Evolutionary conservation across 2,113 vertebrate species (phyloP), one percentile per base, ranked within the genome.

Genomic region (Otus sunia): DNA sequence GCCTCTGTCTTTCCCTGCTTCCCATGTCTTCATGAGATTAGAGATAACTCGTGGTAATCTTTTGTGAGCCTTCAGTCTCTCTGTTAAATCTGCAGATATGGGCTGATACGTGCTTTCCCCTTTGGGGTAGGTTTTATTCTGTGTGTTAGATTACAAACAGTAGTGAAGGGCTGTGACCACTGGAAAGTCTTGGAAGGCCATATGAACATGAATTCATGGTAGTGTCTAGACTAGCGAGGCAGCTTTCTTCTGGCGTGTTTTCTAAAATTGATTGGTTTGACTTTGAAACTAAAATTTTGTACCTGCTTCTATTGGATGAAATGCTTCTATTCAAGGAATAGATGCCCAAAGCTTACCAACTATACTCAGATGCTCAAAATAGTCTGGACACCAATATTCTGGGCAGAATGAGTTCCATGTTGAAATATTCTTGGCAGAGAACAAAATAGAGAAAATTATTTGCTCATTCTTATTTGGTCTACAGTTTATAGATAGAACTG

Each of bases 341-440:
- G 43, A 59, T 75, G 47, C 13, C 15, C 21, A 83, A 83, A 83
- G 12, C 47, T 77, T 92, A 80, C 32, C 86, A 80, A 8, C 94
- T 90, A 86, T 79, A 88, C 7, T 83, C 41, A 80, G 39, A 80
- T 59, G 30, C 52, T 75, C 43, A 90, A 87, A 93, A 75, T 76
- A 94, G 79, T 80, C 68, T 84, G 59, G 79, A 88, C 41, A 59
- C 41, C 20, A 34, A 76, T 84, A 88, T 76, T 67, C 30, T 77
- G 59, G 50, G 86, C 75, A 96, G 72, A 92, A 92, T 86, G 63
- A 90, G 62, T 90, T 97, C 58, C 74, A 83, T 1, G 4, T 4
- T 76, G 86, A 93, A 86, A n/a, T 62, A 95, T 74, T 93, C 12
- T 49, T 88, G 72, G 29, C 90, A 90, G 64, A 32, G 10, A 93